These are phyloP conservation scores for Danaus melanippus DNA, from an alignment of 1,140 invertebrate species.

Conservation along the genomic window DNA sequence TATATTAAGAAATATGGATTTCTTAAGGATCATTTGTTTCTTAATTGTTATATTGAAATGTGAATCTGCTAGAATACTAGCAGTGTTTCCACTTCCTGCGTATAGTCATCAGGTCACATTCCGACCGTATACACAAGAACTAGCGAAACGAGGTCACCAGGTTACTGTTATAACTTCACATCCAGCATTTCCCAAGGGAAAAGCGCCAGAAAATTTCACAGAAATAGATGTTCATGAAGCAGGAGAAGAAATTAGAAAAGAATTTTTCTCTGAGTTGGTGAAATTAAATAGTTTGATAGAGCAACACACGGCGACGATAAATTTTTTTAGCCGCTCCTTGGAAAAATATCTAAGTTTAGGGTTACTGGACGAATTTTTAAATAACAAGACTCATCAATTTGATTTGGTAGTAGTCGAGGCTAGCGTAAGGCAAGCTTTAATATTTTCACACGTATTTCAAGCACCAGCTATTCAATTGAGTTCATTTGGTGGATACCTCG, in stretches of 20 bases:
- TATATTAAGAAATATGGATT: too few species aligned
- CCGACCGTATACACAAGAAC: constrained; percentile 32
- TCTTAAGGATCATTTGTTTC: not conserved
- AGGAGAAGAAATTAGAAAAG: constrained; percentile 9
- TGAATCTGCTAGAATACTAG: constrained; percentile 47
- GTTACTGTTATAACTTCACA: constrained; percentile 24
- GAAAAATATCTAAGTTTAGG: too few species aligned
- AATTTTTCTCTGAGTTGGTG: constrained; percentile 38
- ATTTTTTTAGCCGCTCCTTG: too few species aligned
- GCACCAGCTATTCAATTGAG: constrained; percentile 47
- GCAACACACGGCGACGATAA: too few species aligned
- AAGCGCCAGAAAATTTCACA: constrained; percentile 12
- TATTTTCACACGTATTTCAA: constrained; percentile 42
- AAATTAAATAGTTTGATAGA: constrained; percentile 8
- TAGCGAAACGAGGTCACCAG: constrained; percentile 23
- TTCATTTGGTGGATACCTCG: constrained; percentile 24
- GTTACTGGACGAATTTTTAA: too few species aligned
- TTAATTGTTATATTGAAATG: not conserved
- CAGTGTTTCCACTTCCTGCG: constrained; percentile 54
- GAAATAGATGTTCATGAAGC: constrained; percentile 14
- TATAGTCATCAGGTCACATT: constrained; percentile 62
- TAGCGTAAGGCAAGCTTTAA: constrained; percentile 20
- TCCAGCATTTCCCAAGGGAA: constrained; percentile 11
- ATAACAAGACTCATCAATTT: constrained; percentile 12
- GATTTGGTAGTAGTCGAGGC: constrained; percentile 43